A percentile compares a stretch with the other conserved stretches of the same genome.
These are phyloP conservation scores for Liolophura sinensis DNA, from an alignment of 1,140 invertebrate species.

Conservation along the genomic window DNA sequence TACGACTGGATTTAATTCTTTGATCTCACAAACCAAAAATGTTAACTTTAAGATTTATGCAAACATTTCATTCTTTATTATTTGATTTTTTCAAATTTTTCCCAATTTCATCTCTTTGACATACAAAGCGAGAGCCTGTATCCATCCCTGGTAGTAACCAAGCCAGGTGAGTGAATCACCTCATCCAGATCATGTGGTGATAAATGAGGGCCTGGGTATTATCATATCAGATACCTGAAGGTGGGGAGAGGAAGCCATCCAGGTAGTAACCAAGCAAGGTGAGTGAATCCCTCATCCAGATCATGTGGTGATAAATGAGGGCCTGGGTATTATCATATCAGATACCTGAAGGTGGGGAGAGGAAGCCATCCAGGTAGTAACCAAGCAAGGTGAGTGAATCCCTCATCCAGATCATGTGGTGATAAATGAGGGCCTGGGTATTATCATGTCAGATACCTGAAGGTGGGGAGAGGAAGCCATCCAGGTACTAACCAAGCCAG, in stretches of 20 bases:
- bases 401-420: slow-evolving; percentile 48
- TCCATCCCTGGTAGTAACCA: slow-evolving; percentile 50
- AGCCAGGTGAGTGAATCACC: slow-evolving; percentile 41
- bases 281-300: slow-evolving; percentile 31
- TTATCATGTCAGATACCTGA: no score
- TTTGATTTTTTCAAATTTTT: no score
- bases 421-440: no score
- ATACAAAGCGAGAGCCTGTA: no score
- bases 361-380: slow-evolving; percentile 46
- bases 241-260: slow-evolving; percentile 29
- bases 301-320: no score
- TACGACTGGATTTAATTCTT: no score
- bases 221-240: slow-evolving; percentile 24
- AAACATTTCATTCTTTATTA: no score
- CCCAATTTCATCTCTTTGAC: no score
- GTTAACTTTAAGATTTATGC: no score
- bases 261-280: slow-evolving; percentile 31
- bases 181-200: slow-evolving; percentile 49
- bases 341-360: slow-evolving; percentile 42
- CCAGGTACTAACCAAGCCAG: slow-evolving; percentile 31
- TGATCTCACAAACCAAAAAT: no score
- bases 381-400: slow-evolving; percentile 46
- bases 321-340: no score
- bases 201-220: no score
- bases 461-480: slow-evolving; percentile 31